A percentile compares a stretch with the other conserved stretches of the same genome.
Evolutionary conservation across 2,797 vertebrate genomes (phyloP).

Genomic region (Cottoperca gobio): DNA sequence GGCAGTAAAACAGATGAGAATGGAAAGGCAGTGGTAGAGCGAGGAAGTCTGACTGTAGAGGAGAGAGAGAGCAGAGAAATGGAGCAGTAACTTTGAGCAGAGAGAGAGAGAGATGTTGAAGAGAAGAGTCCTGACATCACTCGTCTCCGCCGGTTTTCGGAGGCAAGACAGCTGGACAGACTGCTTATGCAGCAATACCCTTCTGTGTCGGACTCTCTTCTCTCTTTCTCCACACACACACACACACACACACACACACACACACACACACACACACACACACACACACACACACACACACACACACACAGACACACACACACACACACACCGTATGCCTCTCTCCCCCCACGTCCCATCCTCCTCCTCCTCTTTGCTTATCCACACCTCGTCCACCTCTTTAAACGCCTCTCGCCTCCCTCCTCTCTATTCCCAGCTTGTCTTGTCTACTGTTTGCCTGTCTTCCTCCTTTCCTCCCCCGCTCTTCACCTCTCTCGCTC

Average conservation of each 20-base stretch:
- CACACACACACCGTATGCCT: conserved; percentile 15
- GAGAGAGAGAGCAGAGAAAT: conserved; percentile 16
- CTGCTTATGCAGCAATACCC: conserved; percentile 84
- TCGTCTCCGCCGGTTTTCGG: conserved; percentile 64
- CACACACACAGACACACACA: conserved; percentile 20
- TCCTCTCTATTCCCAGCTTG: conserved; percentile 50
- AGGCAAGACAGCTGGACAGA: conserved; percentile 77
- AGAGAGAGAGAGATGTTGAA: conserved; percentile 62
- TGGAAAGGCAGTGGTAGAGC: background rate
- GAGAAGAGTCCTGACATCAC: conserved; percentile 65
- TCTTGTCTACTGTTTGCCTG: conserved; percentile 50
- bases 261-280: conserved; percentile 29
- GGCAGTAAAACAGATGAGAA: conserved; percentile 20
- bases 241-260: conserved; percentile 14
- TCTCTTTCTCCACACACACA: conserved; percentile 10
- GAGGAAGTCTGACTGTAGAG: conserved; percentile 6
- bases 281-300: conserved; percentile 21
- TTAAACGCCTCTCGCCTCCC: conserved; percentile 52
- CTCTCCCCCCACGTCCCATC: conserved; percentile 1
- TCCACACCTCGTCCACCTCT: conserved; percentile 50
- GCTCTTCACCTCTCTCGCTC: conserved; percentile 22
- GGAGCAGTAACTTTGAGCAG: conserved; percentile 40
- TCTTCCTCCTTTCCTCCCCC: conserved; percentile 25
- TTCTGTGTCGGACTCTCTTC: conserved; percentile 67
- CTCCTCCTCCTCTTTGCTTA: conserved; percentile 38